Conservation (phyloP, 1,140 invertebrate species). For the Phthorimaea operculella region DNA sequence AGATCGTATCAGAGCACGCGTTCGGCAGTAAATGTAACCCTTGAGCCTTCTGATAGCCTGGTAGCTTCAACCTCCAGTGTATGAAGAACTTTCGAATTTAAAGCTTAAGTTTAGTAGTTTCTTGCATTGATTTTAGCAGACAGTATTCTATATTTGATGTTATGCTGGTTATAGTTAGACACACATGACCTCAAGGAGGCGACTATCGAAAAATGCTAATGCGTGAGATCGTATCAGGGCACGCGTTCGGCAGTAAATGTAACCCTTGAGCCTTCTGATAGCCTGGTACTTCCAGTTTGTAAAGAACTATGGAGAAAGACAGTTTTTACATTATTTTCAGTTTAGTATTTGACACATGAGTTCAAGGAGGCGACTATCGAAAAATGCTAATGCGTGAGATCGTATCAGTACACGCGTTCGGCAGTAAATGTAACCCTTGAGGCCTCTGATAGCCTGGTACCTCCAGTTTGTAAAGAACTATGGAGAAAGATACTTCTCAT, state of each 20-base stretch:
- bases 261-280: no score
- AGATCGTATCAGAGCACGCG: not conserved
- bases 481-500: not conserved
- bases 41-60: no score
- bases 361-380: not conserved
- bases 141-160: no score
- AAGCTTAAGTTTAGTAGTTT: no score
- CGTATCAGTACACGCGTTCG: not conserved
- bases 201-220: conserved; percentile 1
- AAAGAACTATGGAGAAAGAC: no score
- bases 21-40: not conserved
- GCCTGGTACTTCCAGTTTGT: no score
- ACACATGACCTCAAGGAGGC: not conserved
- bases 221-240: not conserved
- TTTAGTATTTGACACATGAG: not conserved
- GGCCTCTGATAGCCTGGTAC: conserved; percentile 54
- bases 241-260: not conserved
- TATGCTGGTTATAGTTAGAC: no score
- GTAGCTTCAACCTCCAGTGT: no score
- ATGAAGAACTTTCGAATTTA: no score
- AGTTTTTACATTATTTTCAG: not conserved
- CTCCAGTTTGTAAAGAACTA: not conserved
- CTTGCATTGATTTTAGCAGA: no score
- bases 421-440: conserved; percentile 45
- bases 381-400: no score